Evolutionary conservation across 2,797 vertebrate genomes (phyloP).

Genomic region (Crenichthys baileyi): DNA sequence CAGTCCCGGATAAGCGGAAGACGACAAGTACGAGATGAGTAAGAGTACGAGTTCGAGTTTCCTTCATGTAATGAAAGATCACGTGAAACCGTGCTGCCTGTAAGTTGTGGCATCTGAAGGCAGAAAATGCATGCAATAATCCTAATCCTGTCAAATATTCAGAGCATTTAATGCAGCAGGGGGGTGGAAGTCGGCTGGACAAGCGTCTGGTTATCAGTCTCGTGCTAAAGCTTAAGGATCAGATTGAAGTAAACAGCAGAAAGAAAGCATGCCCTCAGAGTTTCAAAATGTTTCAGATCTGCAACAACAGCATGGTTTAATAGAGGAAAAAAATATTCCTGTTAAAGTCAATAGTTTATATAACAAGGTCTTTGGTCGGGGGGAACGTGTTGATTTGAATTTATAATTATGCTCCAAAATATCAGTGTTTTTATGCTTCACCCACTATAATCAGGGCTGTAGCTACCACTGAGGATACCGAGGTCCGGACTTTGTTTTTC

Average conservation of each 20-base stretch:
- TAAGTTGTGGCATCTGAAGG: not conserved
- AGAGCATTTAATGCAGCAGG: conserved; percentile 11
- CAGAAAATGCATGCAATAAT: conserved; percentile 41
- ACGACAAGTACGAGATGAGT: no score
- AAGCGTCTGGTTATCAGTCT: conserved; percentile 27
- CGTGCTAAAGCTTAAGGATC: conserved; percentile 29
- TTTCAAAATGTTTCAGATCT: not conserved
- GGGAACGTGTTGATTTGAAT: not conserved
- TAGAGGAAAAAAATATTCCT: not conserved
- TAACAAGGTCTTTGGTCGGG: no score
- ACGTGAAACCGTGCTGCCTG: not conserved
- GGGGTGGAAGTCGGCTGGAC: not conserved
- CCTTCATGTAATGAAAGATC: no score
- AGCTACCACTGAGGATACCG: no score
- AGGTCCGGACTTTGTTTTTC: not conserved
- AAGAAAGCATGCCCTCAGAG: not conserved
- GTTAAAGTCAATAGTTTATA: not conserved
- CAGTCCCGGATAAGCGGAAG: no score
- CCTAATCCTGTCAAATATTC: conserved; percentile 50
- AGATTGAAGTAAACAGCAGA: not conserved
- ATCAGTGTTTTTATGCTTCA: not conserved
- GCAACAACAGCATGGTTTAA: not conserved
- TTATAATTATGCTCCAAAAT: not conserved
- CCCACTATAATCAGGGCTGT: not conserved
- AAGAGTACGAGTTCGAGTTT: no score